Evolutionary conservation across 2,888 invertebrate genomes (phyloP).

Genomic region (Lasius platythorax): DNA sequence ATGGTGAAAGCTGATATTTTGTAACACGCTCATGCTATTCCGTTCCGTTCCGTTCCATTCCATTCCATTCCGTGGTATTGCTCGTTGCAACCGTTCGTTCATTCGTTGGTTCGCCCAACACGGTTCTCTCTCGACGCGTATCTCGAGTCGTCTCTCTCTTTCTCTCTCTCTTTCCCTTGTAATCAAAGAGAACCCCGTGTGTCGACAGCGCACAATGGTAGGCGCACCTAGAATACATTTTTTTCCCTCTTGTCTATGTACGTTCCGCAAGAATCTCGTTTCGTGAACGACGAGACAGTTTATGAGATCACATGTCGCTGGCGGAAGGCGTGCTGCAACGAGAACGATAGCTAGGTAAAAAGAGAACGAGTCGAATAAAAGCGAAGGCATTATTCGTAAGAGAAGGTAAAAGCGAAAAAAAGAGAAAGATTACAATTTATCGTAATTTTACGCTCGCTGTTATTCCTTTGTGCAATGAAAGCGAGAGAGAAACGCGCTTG

Average conservation of each 20-base stretch:
- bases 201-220: conserved; percentile 77
- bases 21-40: conserved; percentile 84
- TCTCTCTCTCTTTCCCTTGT: conserved; percentile 69
- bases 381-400: not conserved
- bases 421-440: conserved; percentile 1
- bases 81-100: conserved; percentile 75
- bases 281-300: conserved; percentile 35
- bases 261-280: conserved; percentile 68
- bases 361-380: not conserved
- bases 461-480: not conserved
- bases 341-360: not conserved
- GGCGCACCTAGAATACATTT: conserved; percentile 80
- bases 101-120: conserved; percentile 57
- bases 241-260: conserved; percentile 65
- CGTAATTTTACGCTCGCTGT: not conserved
- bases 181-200: conserved; percentile 73
- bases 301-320: conserved; percentile 4
- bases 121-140: conserved; percentile 37
- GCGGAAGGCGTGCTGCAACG: not conserved
- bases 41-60: conserved; percentile 83
- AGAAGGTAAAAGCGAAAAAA: not conserved
- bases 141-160: conserved; percentile 55
- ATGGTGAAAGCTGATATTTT: conserved; percentile 86
- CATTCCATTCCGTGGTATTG: conserved; percentile 77
- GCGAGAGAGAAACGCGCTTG: not conserved